Evolutionary conservation across 2,888 invertebrate species (phyloP).

Genomic region (Heliconius ethilla): DNA sequence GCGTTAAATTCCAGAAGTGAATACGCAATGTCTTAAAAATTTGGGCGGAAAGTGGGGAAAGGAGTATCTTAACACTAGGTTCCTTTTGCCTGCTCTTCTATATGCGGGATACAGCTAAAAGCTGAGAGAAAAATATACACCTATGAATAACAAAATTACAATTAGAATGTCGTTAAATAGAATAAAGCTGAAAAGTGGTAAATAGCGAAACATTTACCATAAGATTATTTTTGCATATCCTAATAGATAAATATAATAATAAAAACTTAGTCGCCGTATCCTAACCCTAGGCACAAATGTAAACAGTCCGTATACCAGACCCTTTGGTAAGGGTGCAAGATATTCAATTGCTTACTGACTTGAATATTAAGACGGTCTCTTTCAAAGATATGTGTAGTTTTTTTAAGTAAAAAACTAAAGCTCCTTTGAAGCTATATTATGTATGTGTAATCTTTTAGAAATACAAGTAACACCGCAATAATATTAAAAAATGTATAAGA

Average conservation of each 20-base stretch:
- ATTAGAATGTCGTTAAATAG: too few species aligned
- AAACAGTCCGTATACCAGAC: slow-evolving; percentile 43
- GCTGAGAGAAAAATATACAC: background rate
- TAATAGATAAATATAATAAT: background rate
- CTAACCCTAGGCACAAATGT: slow-evolving; percentile 18
- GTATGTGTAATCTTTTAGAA: background rate
- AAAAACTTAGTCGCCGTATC: background rate
- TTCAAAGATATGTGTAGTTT: background rate
- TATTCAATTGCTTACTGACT: slow-evolving; percentile 47
- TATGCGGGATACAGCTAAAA: background rate
- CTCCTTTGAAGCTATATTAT: background rate
- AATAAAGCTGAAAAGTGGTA: too few species aligned
- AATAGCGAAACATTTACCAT: too few species aligned
- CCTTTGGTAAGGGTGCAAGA: slow-evolving; percentile 44
- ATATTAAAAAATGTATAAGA: background rate
- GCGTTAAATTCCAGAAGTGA: background rate
- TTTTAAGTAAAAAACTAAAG: background rate
- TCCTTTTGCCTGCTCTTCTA: background rate
- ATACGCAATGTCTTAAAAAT: background rate
- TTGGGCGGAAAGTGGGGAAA: too few species aligned
- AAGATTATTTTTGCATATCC: too few species aligned
- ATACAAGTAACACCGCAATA: background rate
- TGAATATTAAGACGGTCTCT: slow-evolving; percentile 42
- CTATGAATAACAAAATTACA: background rate
- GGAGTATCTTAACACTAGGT: background rate